Evolutionary conservation across 1,140 invertebrate species (phyloP), one percentile per base, ranked within the genome.

Genomic region (Ectropis grisescens): DNA sequence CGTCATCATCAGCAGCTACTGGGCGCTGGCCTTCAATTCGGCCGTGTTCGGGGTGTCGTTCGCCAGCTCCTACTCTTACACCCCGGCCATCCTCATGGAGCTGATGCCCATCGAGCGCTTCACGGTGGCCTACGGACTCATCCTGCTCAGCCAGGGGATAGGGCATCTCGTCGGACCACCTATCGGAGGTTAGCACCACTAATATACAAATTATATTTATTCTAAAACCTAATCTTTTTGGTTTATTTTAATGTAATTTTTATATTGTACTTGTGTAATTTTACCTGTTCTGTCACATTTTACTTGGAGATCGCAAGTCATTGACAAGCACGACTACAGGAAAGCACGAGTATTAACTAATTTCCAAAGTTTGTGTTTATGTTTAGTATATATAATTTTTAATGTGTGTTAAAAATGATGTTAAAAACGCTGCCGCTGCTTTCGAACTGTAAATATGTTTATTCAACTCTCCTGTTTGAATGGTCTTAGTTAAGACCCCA

Each of bases 71-170:
- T 95, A 93, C 61, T 92, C 93, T 4, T 91, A 95, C 32, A 93
- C 91, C 0, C 92, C 93, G 0, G 89, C 92, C 14, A 93, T 96
- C 45, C 71, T 95, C n/a, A 93, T 93, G 47, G 58, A 80, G 23
- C 36, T 80, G 16, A 68, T 80, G 26, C 75, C 75, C 0, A 64
- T 85, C 38, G 83, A 85, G 25, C 69, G 84, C 44, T 95, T 98
- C 64, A 95, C 94, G 1, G 91, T 90, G 47, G 93, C 93, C 4
- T 97, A 97, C 70, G 95, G 95, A 16, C 79, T 97, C 16, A 88
- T 94, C 25, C 80, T 96, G 11, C 74, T 97, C 9, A 92, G 94
- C 55, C 93, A 96, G 82, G 95, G 95, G 2, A 75, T 88, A 36
- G 87, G 87, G 23, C 85, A 86, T 70, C 62, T 88, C 15, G 61